Evolutionary conservation across 2,888 invertebrate genomes (phyloP).

Genomic region (Diabrotica balteata): DNA sequence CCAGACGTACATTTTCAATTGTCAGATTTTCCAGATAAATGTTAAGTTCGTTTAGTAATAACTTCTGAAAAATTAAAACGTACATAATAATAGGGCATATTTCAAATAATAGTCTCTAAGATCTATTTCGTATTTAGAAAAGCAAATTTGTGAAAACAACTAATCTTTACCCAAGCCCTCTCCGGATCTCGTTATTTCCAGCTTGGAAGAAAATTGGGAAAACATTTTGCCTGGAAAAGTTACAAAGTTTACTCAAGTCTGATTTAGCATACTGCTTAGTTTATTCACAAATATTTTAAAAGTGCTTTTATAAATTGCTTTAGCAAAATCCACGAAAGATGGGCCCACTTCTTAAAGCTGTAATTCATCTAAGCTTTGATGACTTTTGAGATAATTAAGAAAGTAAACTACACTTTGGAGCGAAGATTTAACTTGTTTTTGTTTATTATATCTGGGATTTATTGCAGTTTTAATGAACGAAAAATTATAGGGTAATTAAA

Average conservation of each 20-base stretch:
- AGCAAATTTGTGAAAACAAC: conserved; percentile 7
- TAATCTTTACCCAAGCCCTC: conserved; percentile 21
- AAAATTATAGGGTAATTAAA: conserved; percentile 1
- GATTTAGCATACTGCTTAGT: conserved; percentile 25
- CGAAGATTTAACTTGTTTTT: conserved; percentile 12
- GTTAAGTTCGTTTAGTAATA: no score
- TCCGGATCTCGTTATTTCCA: conserved; percentile 16
- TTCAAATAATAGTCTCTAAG: neutral
- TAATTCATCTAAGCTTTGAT: conserved; percentile 26
- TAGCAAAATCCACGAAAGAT: conserved; percentile 22
- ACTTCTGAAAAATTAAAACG: no score
- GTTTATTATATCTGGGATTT: conserved; percentile 13
- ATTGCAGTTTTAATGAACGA: conserved; percentile 12
- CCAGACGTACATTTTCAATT: no score
- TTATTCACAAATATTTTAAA: conserved; percentile 32
- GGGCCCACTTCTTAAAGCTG: conserved; percentile 21
- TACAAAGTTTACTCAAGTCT: conserved; percentile 24
- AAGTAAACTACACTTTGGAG: conserved; percentile 24
- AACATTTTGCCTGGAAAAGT: conserved; percentile 31
- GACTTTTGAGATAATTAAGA: conserved; percentile 29
- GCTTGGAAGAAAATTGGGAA: conserved; percentile 26
- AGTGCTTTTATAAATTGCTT: conserved; percentile 29
- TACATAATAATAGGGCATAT: no score
- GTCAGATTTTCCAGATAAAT: no score
- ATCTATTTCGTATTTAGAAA: conserved; percentile 4